These are phyloP conservation scores for Sus scrofa DNA, from an alignment of 2,113 vertebrate species.

Conservation along the genomic window T2T-Sscrofa CM000827.6:108341001-108341500, in stretches of 20 bases:
- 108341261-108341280: neutral
- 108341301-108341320: neutral
- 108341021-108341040: neutral
- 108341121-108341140: neutral
- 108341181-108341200: neutral
- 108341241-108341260: fast-evolving
- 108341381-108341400: neutral
- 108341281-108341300: fast-evolving
- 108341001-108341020: neutral
- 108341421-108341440: neutral
- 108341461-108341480: neutral
- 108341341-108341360: neutral
- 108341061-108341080: neutral
- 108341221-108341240: neutral
- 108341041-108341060: neutral
- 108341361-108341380: too few species aligned
- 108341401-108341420: neutral
- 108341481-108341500: neutral
- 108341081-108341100: neutral
- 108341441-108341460: neutral
- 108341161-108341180: neutral
- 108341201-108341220: neutral
- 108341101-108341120: neutral
- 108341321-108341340: neutral
- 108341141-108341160: too few species aligned